phyloP scores from a whole-genome alignment of 2,888 invertebrate species.

The Tubulanus polymorphus region DNA sequence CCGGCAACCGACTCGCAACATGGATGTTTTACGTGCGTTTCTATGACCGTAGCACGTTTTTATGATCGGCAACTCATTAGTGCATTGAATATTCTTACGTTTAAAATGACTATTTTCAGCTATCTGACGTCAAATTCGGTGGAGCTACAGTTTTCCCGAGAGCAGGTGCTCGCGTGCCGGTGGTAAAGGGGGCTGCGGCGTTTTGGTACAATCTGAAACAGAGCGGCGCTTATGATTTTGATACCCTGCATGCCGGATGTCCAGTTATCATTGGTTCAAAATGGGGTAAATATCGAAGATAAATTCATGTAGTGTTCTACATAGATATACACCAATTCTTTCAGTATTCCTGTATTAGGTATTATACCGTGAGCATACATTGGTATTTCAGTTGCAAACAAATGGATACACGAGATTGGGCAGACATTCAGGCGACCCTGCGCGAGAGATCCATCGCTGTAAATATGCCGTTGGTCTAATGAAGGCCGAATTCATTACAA shows the following conservation, averaged over 20 bases:
- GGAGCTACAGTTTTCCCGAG: constrained; percentile 28
- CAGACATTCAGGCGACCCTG: too few relatives aligned
- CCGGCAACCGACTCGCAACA: neutral
- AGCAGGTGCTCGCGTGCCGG: constrained; percentile 22
- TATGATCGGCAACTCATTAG: neutral
- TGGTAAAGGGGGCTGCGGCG: constrained; percentile 69
- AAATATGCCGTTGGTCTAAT: too few relatives aligned
- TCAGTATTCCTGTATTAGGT: too few relatives aligned
- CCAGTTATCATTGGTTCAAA: constrained; percentile 91
- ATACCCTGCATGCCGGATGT: constrained; percentile 91
- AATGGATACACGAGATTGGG: too few relatives aligned
- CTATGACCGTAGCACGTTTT: neutral
- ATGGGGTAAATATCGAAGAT: too few relatives aligned
- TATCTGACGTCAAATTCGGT: constrained; percentile 26
- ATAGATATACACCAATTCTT: too few relatives aligned
- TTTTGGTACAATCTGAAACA: constrained; percentile 90
- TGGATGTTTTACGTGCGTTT: neutral
- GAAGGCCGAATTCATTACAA: too few relatives aligned
- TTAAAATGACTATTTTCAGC: constrained; percentile 16
- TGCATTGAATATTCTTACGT: neutral
- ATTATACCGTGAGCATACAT: too few relatives aligned
- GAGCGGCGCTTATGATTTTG: constrained; percentile 82
- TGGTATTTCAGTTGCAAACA: too few relatives aligned
- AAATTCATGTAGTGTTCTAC: too few relatives aligned
- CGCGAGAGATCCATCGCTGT: too few relatives aligned